A percentile compares a stretch with the other conserved stretches of the same genome.
Conservation (phyloP, 2,888 invertebrate species). For the Aproaerema taeniolella region DNA sequence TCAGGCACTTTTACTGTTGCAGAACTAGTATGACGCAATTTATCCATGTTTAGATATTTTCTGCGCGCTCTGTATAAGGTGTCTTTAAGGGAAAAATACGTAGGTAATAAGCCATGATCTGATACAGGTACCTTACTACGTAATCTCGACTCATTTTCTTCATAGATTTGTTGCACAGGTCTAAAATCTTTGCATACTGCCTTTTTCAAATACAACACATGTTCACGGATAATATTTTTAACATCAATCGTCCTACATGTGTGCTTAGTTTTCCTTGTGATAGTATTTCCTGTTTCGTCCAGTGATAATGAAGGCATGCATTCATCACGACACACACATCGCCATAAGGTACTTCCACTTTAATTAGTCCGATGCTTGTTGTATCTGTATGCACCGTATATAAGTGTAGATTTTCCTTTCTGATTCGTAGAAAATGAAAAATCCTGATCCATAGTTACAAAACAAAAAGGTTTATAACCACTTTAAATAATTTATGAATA, state of each 20-base stretch:
- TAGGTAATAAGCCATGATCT: constrained; percentile 1
- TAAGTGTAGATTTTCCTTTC: background rate
- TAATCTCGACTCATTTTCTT: background rate
- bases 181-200: background rate
- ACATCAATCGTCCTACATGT: background rate
- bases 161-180: background rate
- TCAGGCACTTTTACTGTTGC: constrained; percentile 1
- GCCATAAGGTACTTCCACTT: constrained; percentile 1
- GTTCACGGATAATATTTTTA: background rate
- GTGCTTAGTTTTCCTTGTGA: background rate
- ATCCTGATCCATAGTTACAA: background rate
- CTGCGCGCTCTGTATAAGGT: constrained; percentile 7
- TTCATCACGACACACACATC: background rate
- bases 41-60: constrained; percentile 3
- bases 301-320: background rate
- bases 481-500: background rate
- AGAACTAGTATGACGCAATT: background rate
- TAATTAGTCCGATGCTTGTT: background rate
- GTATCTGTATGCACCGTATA: background rate
- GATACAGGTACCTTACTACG: background rate
- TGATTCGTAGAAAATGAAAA: background rate
- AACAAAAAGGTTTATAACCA: background rate
- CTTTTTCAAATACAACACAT: background rate
- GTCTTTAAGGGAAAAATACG: constrained; percentile 7
- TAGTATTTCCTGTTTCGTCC: background rate